These are phyloP conservation scores for Meriones unguiculatus DNA, from an alignment of 2,113 vertebrate species.

Conservation along the genomic window DNA sequence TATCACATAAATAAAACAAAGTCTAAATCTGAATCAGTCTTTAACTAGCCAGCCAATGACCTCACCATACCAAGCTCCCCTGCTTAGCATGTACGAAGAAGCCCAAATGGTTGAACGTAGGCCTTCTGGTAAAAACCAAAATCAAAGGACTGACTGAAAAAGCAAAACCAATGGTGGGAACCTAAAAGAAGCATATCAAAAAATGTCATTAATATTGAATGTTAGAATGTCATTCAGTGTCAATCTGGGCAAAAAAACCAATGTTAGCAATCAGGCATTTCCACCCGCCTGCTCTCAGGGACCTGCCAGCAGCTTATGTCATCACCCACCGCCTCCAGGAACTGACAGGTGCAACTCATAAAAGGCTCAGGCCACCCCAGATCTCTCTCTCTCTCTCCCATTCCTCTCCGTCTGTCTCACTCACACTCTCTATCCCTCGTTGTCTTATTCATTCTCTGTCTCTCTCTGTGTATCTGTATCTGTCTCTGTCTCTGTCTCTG, in stretches of 20 bases:
- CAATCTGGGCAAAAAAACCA: background rate
- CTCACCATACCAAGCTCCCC: background rate
- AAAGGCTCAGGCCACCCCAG: background rate
- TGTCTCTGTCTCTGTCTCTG: background rate
- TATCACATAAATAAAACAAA: constrained; percentile 15
- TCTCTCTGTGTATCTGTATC: too few species aligned
- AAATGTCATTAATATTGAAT: background rate
- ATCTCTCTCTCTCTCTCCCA: background rate
- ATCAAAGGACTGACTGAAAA: background rate
- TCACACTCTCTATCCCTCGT: too few species aligned
- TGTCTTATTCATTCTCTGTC: background rate
- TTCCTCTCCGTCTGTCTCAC: background rate
- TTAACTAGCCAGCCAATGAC: background rate
- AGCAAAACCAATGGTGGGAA: background rate
- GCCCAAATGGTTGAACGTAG: background rate
- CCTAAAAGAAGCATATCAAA: background rate
- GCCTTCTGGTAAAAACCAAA: background rate
- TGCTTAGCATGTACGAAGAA: background rate
- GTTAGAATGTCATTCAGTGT: background rate
- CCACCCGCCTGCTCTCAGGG: too few species aligned
- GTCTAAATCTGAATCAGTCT: constrained; percentile 6
- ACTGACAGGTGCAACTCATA: background rate
- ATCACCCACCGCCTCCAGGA: too few species aligned
- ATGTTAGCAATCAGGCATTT: background rate
- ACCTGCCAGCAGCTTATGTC: too few species aligned